A percentile compares a stretch with the other conserved stretches of the same genome.
These are phyloP conservation scores for Pseudomyrmex concolor DNA, from an alignment of 1,140 invertebrate species.

Conservation along the genomic window DNA sequence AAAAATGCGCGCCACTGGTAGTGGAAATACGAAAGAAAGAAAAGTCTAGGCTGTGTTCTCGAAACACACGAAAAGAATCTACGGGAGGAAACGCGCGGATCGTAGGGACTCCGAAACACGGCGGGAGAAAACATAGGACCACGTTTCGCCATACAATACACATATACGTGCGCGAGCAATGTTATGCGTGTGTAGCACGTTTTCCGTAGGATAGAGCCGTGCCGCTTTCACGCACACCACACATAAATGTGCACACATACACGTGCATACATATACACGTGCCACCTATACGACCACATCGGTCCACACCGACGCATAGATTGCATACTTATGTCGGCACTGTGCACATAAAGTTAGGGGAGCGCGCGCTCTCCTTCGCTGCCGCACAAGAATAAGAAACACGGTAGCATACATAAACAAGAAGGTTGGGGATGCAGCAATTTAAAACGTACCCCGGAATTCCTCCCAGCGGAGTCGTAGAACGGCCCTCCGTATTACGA, in stretches of 20 bases:
- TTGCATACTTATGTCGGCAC: conserved; percentile 83
- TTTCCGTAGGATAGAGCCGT: conserved; percentile 23
- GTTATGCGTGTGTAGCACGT: conserved; percentile 50
- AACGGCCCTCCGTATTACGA: conserved; percentile 84
- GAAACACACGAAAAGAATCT: conserved; percentile 72
- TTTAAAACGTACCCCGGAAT: conserved; percentile 86
- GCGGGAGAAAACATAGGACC: conserved; percentile 76
- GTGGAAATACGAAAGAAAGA: conserved; percentile 44
- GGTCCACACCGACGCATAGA: conserved; percentile 74
- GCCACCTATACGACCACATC: conserved; percentile 50
- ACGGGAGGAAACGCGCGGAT: conserved; percentile 69
- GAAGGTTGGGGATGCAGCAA: conserved; percentile 85
- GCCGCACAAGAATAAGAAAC: conserved; percentile 86
- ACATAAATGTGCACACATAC: conserved; percentile 51
- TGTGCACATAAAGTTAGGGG: conserved; percentile 83
- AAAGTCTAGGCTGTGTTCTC: conserved; percentile 53
- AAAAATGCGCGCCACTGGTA: conserved; percentile 32
- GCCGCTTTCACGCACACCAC: conserved; percentile 55
- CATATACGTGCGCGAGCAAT: conserved; percentile 55
- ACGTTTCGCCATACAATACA: conserved; percentile 80
- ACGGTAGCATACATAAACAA: conserved; percentile 85
- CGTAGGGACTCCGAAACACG: conserved; percentile 57
- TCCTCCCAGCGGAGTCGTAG: conserved; percentile 85
- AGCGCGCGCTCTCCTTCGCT: conserved; percentile 75
- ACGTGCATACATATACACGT: conserved; percentile 26